Conservation (phyloP, 2,113 vertebrate genomes). For the Myxocyprinus asiaticus region DNA sequence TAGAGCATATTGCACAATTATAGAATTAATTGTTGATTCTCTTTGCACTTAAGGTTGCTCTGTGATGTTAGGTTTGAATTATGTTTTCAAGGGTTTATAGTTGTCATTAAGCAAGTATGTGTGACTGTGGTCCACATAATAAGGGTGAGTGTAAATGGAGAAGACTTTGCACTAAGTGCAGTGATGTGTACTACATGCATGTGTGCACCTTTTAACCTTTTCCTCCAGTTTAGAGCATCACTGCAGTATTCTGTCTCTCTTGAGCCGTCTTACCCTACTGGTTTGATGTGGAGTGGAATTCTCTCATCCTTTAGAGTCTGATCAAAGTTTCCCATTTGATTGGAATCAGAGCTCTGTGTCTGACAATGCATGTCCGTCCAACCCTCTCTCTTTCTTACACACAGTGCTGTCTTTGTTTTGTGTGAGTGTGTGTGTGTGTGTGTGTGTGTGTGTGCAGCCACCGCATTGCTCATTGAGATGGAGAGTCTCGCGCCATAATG, state of each 20-base stretch:
- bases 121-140: not conserved
- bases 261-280: slow-evolving; percentile 27
- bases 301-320: slow-evolving; percentile 36
- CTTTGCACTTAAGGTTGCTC: too few relatives aligned
- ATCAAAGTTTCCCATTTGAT: slow-evolving; percentile 67
- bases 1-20: too few relatives aligned
- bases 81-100: too few relatives aligned
- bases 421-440: slow-evolving; percentile 2
- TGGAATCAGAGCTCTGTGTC: slow-evolving; percentile 39
- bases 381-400: not conserved
- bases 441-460: slow-evolving; percentile 74
- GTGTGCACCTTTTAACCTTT: slow-evolving; percentile 19
- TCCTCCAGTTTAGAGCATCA: slow-evolving; percentile 59
- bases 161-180: not conserved
- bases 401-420: not conserved
- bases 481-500: slow-evolving; percentile 69
- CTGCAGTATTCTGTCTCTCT: slow-evolving; percentile 70
- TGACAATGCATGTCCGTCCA: slow-evolving; percentile 6
- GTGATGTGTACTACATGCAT: not conserved
- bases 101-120: too few relatives aligned
- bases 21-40: too few relatives aligned
- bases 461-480: slow-evolving; percentile 49
- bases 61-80: too few relatives aligned
- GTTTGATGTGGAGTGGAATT: not conserved
- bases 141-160: not conserved